Evolutionary conservation across 92 coral and sea anemone species (phyloP), one percentile per base, ranked within the genome.

Genomic region (Actinernus sp.): DNA sequence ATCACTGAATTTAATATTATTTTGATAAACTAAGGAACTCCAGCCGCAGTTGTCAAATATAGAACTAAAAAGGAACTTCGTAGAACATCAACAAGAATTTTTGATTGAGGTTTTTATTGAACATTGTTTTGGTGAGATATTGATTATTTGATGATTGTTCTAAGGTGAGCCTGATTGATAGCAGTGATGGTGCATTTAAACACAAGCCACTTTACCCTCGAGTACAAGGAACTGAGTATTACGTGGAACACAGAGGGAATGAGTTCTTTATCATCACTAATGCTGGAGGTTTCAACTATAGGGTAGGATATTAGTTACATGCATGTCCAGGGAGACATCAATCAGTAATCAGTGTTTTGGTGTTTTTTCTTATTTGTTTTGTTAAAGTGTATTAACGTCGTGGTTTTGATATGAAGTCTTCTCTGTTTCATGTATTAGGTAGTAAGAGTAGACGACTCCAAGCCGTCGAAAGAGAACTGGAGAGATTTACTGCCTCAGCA

Each of bases 201-300:
- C 61, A 70, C 50, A 44, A 74, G 18, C 91, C 80, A 9, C 55
- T 93, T 0, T 83, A 81, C 46, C 88, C 83, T 0, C 82, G 98
- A 39, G 89, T 90, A 55, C 44, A 61, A 24, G 92, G 97, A 1
- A 82, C 86, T 50, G 98, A 93, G 55, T 93, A 93, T 60, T 93
- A 93, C 26, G 80, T 93, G 30, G 98, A 93, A 53, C 98, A 93
- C 61, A 59, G 83, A 55, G 85, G 67, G 27, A 73, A 71, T 26
- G 74, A 65, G 55, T 93, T 93, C 59, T 86, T 77, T 72, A 93
- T 93, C 28, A 68, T 93, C 16, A 89, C 98, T 21, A 93, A 90
- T 58, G 91, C 88, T 9, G 80, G 78, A 40, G 88, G 85, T 1
- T 54, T 51, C 56, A 82, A 93, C 64, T 93, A 93, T 58, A 70